A percentile compares a stretch with the other conserved stretches of the same genome.
These are phyloP conservation scores for Apamea monoglypha DNA, from an alignment of 2,888 invertebrate genomes.

Conservation along the genomic window DNA sequence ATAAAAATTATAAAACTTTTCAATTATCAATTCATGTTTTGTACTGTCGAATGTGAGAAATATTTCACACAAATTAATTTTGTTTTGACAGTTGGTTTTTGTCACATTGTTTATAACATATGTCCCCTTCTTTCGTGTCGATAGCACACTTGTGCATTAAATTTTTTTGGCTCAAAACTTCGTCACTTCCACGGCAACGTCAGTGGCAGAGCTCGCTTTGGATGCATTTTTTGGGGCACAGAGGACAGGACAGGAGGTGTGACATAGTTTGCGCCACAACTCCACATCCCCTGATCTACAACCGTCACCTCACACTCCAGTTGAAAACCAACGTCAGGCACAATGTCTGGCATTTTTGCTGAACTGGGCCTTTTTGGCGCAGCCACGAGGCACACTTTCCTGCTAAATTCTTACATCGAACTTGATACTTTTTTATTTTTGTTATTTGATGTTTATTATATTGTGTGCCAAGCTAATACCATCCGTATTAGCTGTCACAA, in stretches of 20 bases:
- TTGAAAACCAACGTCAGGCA: neutral
- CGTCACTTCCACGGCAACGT: neutral
- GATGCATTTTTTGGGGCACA: neutral
- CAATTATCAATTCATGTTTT: slow-evolving; percentile 6
- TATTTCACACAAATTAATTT: neutral
- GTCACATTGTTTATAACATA: neutral
- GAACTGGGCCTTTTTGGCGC: neutral
- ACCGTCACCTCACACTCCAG: neutral
- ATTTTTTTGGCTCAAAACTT: neutral
- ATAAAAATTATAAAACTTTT: slow-evolving; percentile 21
- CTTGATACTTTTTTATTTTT: neutral
- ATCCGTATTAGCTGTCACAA: neutral
- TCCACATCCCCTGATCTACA: neutral
- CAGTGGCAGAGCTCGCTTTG: neutral
- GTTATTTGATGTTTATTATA: neutral
- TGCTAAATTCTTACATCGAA: neutral
- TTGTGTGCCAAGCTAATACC: too few species aligned
- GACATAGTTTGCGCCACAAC: neutral
- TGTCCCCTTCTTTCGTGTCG: neutral
- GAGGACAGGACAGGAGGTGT: neutral
- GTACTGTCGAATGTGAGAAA: slow-evolving; percentile 1
- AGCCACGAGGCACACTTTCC: neutral
- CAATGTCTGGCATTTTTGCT: neutral
- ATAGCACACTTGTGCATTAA: neutral
- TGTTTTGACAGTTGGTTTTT: slow-evolving; percentile 18